These are phyloP conservation scores for Phoenoteleia sp. DNA, from an alignment of 2,888 invertebrate genomes.

Conservation along the genomic window DNA sequence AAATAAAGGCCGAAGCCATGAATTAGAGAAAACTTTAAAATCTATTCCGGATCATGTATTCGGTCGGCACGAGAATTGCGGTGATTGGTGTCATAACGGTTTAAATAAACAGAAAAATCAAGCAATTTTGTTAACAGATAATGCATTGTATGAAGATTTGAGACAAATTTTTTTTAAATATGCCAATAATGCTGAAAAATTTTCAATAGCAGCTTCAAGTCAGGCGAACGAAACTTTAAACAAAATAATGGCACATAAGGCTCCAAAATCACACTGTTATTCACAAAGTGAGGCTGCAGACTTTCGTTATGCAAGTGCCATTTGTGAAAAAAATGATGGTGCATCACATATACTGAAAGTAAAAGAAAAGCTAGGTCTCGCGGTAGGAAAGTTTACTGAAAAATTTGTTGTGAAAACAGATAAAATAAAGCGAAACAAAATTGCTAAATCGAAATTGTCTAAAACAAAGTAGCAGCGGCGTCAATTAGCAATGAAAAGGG, in stretches of 20 bases:
- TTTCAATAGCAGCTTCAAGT: slow-evolving; percentile 35
- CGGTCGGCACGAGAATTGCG: slow-evolving; percentile 34
- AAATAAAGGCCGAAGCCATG: slow-evolving; percentile 25
- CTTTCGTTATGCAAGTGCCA: slow-evolving; percentile 5
- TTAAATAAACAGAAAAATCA: not conserved
- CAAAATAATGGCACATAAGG: slow-evolving; percentile 38
- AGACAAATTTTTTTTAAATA: slow-evolving; percentile 21
- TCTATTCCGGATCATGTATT: slow-evolving; percentile 29
- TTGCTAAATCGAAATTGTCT: slow-evolving; percentile 11
- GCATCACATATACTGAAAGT: not conserved
- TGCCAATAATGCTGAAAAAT: slow-evolving; percentile 11
- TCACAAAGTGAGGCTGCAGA: slow-evolving; percentile 6
- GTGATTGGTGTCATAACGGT: slow-evolving; percentile 25
- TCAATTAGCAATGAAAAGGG: not conserved
- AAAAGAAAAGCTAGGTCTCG: not conserved
- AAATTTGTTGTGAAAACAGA: slow-evolving; percentile 4
- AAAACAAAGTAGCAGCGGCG: not conserved
- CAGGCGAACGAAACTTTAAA: slow-evolving; percentile 31
- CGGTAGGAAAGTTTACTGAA: not conserved
- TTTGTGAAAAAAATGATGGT: slow-evolving; percentile 19
- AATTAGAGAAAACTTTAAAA: slow-evolving; percentile 4
- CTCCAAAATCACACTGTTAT: slow-evolving; percentile 27
- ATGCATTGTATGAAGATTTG: not conserved
- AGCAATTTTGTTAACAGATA: not conserved
- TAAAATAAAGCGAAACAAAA: not conserved